Percentiles rank a stretch among this genome's conserved stretches.
phyloP scores from a whole-genome alignment of 2,113 vertebrate species.

The Ornithorhynchus anatinus region DNA sequence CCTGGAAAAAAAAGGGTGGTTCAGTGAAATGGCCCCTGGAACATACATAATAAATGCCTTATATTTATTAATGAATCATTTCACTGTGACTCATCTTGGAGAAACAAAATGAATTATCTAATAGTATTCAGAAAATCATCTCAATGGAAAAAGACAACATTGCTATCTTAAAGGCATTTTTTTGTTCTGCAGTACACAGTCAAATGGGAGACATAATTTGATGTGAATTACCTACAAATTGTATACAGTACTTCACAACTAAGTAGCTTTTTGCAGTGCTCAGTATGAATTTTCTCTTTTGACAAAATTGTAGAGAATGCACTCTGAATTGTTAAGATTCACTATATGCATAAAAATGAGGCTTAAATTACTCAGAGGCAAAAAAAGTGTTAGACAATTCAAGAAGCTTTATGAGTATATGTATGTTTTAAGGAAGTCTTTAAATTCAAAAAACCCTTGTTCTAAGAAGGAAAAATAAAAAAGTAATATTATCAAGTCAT shows the following conservation, averaged over 20 bases:
- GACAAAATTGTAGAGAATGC: constrained; percentile 24
- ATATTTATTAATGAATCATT: not conserved
- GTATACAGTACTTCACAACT: not conserved
- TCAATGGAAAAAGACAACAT: not conserved
- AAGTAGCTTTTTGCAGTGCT: constrained; percentile 43
- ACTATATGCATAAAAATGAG: constrained; percentile 16
- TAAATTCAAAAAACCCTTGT: not conserved
- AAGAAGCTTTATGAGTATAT: not conserved
- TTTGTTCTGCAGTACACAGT: constrained; percentile 23
- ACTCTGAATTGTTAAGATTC: constrained; percentile 17
- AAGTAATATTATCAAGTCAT: not conserved
- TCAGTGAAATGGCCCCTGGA: not conserved
- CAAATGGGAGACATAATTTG: constrained; percentile 36
- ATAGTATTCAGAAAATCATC: not conserved
- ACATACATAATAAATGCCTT: fast-evolving
- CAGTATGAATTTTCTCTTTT: constrained; percentile 28
- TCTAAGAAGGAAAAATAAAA: not conserved
- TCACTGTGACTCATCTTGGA: not conserved
- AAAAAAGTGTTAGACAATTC: not conserved
- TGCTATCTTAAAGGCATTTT: constrained; percentile 7
- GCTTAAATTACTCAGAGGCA: constrained; percentile 25
- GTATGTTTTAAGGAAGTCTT: not conserved
- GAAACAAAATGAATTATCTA: not conserved
- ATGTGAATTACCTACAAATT: constrained; percentile 54
- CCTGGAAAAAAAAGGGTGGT: not conserved